Evolutionary conservation across 1,140 invertebrate species (phyloP).

Genomic region (Saxidomus purpurata): DNA sequence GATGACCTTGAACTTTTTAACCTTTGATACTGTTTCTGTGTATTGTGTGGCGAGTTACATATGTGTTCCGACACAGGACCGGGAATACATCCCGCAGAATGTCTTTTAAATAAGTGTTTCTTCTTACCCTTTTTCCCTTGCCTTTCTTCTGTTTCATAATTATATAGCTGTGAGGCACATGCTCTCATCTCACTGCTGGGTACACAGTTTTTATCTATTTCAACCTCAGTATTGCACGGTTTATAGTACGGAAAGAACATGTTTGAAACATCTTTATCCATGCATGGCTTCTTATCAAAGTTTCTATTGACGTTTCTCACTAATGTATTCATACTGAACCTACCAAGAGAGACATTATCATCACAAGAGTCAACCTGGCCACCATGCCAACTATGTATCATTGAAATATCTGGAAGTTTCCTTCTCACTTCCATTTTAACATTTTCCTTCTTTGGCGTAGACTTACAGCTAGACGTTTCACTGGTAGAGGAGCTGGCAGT

Average conservation of each 20-base stretch:
- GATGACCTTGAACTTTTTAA: slow-evolving; percentile 34
- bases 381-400: slow-evolving; percentile 64
- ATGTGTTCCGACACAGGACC: neutral
- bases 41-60: neutral
- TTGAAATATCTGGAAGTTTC: slow-evolving; percentile 17
- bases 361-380: slow-evolving; percentile 44
- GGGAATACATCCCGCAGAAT: slow-evolving; percentile 54
- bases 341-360: slow-evolving; percentile 51
- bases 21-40: slow-evolving; percentile 21
- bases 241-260: slow-evolving; percentile 56
- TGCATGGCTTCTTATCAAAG: slow-evolving; percentile 56
- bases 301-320: slow-evolving; percentile 51
- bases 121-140: slow-evolving; percentile 37
- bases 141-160: slow-evolving; percentile 52
- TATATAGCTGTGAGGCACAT: slow-evolving; percentile 55
- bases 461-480: slow-evolving; percentile 21
- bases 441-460: slow-evolving; percentile 19
- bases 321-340: slow-evolving; percentile 38
- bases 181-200: slow-evolving; percentile 63
- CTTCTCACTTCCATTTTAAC: neutral
- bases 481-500: neutral
- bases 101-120: slow-evolving; percentile 46
- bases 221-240: neutral
- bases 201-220: slow-evolving; percentile 33
- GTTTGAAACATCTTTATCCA: slow-evolving; percentile 58